Conservation (phyloP, 2,797 vertebrate species). For the Channa striata region DNA sequence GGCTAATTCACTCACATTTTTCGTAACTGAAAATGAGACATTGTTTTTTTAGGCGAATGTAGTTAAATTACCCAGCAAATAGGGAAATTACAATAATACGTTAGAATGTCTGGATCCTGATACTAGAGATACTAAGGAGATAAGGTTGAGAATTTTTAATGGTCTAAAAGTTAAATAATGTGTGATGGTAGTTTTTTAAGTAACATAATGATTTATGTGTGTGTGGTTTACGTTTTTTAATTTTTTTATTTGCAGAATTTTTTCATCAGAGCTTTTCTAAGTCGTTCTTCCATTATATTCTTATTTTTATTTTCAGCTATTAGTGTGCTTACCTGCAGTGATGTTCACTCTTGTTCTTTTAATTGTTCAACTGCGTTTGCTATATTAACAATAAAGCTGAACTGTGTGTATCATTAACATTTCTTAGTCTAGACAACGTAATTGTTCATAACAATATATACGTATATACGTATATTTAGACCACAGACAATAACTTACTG, state of each 20-base stretch:
- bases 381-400: slow-evolving; percentile 8
- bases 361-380: slow-evolving; percentile 11
- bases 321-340: not conserved
- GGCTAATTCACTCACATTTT: too few species aligned
- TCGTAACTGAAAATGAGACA: not conserved
- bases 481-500: slow-evolving; percentile 1
- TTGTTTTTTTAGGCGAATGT: not conserved
- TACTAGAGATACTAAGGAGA: too few species aligned
- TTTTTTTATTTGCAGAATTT: not conserved
- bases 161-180: not conserved
- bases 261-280: not conserved
- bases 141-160: not conserved
- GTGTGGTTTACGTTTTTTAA: too few species aligned
- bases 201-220: not conserved
- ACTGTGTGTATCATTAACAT: not conserved
- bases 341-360: not conserved
- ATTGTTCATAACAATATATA: not conserved
- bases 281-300: too few species aligned
- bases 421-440: slow-evolving; percentile 8
- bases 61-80: not conserved
- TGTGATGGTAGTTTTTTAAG: not conserved
- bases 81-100: not conserved
- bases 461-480: too few species aligned
- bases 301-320: not conserved
- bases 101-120: not conserved